Percentiles rank a stretch among this genome's conserved stretches.
Conservation (phyloP, 1,140 invertebrate genomes). For the Diorhabda sublineata region DNA sequence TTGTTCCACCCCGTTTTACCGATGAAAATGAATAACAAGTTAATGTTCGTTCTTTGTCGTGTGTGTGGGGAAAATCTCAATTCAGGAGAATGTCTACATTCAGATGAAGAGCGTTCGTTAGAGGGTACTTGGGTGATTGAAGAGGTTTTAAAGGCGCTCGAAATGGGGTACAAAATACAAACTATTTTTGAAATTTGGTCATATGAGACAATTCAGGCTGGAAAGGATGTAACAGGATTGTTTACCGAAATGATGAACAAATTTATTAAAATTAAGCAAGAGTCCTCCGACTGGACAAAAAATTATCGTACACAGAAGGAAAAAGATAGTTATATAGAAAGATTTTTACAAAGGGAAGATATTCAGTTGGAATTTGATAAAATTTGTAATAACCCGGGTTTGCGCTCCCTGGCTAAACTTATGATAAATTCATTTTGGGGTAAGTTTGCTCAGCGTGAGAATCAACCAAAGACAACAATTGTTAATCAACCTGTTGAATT, state of each 20-base stretch:
- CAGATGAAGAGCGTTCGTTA: conserved; percentile 36
- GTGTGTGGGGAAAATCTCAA: conserved; percentile 27
- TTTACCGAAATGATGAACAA: conserved; percentile 39
- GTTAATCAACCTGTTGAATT: conserved; percentile 12
- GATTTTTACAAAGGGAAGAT: conserved; percentile 43
- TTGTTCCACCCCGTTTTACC: conserved; percentile 43
- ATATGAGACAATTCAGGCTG: conserved; percentile 34
- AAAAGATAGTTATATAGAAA: conserved; percentile 36
- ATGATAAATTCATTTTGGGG: conserved; percentile 45
- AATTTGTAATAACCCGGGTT: conserved; percentile 44
- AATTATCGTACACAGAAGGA: conserved; percentile 35
- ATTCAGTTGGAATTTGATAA: conserved; percentile 40
- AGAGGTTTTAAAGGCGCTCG: conserved; percentile 42
- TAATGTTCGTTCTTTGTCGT: conserved; percentile 41
- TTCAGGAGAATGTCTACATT: conserved; percentile 33
- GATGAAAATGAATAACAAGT: conserved; percentile 30
- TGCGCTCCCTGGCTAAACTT: conserved; percentile 40
- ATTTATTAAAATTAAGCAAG: too few species aligned
- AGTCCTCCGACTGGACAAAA: conserved; percentile 32
- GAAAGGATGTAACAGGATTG: conserved; percentile 28
- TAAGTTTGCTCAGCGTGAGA: conserved; percentile 27
- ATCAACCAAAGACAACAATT: conserved; percentile 17
- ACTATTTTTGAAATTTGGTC: conserved; percentile 46
- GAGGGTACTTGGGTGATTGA: conserved; percentile 44
- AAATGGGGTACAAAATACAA: conserved; percentile 33